Base-by-base conservation (phyloP, 2,113 vertebrate species). In the Paedocypris sp. region DNA sequence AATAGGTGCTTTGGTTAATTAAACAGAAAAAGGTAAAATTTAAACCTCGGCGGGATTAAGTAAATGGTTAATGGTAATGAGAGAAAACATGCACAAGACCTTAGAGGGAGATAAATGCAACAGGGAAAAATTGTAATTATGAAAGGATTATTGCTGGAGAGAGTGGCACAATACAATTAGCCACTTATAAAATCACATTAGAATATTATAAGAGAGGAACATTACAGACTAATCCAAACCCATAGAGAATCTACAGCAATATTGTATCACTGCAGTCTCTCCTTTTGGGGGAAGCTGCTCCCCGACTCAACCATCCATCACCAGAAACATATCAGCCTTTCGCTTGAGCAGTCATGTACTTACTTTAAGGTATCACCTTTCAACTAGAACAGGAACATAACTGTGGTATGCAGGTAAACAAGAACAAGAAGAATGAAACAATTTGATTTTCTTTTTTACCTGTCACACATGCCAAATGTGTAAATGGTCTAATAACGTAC, bases 1-100 rank as follows among this genome's bases (percentile, higher is more conserved):
- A 39, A 69, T 54, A 56, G 6, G 28, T 56, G n/a, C 5, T 22
- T 31, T 12, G 49, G 42, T 65, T 69, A 69, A 69, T 69, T 69
- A 64, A 53, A 63, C 43, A 60, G 35, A 28, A 33, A 15, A 41
- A 11, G 54, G n/a, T n/a, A n/a, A n/a, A n/a, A n/a, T n/a, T n/a
- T n/a, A 49, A 56, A 5, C 32, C 35, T 49, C 35, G 16, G 29
- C 9, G 42, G 43, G 32, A 33, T 57, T 56, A 38, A 47, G 36
- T 15, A 47, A 31, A 64, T 3, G 29, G 18, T 59, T 58, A 57
- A 68, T 58, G 57, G 51, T 45, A 29, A 59, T 50, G 26, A 42
- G 22, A 52, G 60, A 31, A 35, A 51, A 63, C 26, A 52, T 33
- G 31, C 32, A 52, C 20, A 43, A 43, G 42, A 23, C 53, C 13